These are phyloP conservation scores for Trissolcus japonicus DNA, from an alignment of 2,888 invertebrate genomes.

Conservation along the genomic window DNA sequence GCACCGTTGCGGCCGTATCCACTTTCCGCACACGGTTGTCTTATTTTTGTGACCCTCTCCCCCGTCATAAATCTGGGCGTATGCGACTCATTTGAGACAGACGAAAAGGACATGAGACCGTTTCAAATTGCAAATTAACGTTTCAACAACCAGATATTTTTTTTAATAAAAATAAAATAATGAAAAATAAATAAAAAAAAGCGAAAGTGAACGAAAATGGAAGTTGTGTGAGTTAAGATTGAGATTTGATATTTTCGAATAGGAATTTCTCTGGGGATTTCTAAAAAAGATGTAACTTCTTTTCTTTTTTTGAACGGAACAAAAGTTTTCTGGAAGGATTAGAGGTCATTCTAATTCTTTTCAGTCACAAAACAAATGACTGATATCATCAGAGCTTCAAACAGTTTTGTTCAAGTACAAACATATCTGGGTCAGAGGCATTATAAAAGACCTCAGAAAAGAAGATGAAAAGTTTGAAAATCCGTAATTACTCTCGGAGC, in stretches of 20 bases:
- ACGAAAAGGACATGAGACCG: not conserved
- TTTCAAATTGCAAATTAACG: constrained; percentile 3
- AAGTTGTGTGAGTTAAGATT: too few relatives aligned
- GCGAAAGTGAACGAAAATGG: too few relatives aligned
- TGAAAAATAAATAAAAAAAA: too few relatives aligned
- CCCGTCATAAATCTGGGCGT: constrained; percentile 1
- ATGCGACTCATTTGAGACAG: constrained; percentile 9
- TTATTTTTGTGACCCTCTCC: constrained; percentile 1
- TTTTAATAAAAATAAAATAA: too few relatives aligned
- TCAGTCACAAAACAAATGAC: constrained; percentile 12
- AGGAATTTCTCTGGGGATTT: too few relatives aligned
- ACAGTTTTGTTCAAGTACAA: constrained; percentile 11
- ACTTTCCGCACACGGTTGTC: constrained; percentile 12
- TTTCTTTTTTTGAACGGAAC: too few relatives aligned
- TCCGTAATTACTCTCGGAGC: constrained; percentile 29
- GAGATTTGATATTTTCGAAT: too few relatives aligned
- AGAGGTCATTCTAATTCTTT: too few relatives aligned
- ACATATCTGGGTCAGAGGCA: constrained; percentile 21
- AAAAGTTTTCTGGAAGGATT: too few relatives aligned
- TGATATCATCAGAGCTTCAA: not conserved
- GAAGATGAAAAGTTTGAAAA: constrained; percentile 38
- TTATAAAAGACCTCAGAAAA: constrained; percentile 20
- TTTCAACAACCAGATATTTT: not conserved
- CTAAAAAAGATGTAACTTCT: too few relatives aligned
- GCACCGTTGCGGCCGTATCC: constrained; percentile 13